These are phyloP conservation scores for Ptyas mucosa DNA, from an alignment of 2,113 vertebrate species.

Conservation along the genomic window DNA sequence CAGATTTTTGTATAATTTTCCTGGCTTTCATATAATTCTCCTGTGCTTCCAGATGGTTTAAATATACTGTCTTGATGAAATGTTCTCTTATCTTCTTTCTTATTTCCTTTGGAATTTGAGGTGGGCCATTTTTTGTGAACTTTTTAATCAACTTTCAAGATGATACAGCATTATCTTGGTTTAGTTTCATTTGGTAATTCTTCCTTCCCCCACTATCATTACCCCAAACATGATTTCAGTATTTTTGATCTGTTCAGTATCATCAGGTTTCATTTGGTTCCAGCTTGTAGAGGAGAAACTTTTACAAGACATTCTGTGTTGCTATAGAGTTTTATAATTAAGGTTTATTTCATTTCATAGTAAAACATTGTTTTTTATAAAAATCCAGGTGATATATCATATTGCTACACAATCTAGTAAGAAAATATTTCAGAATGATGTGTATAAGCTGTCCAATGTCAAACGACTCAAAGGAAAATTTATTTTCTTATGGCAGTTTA, in stretches of 20 bases:
- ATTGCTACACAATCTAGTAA: not conserved
- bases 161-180: conserved; percentile 7
- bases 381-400: not conserved
- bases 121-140: conserved; percentile 10
- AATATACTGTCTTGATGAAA: not conserved
- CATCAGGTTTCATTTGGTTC: not conserved
- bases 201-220: conserved; percentile 1
- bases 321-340: not conserved
- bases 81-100: conserved; percentile 10
- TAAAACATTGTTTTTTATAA: not conserved
- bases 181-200: conserved; percentile 34
- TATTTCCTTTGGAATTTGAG: conserved; percentile 28
- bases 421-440: not conserved
- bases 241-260: not conserved
- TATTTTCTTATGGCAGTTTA: not conserved
- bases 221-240: conserved; percentile 3
- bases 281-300: not conserved
- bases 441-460: not conserved
- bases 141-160: conserved; percentile 28
- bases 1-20: conserved; percentile 6
- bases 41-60: conserved; percentile 30
- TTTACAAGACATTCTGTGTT: not conserved
- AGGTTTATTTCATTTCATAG: not conserved
- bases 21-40: conserved; percentile 10
- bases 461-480: not conserved